Evolutionary conservation across 1,140 invertebrate species (phyloP).

Genomic region (Drosophila ohnishii): DNA sequence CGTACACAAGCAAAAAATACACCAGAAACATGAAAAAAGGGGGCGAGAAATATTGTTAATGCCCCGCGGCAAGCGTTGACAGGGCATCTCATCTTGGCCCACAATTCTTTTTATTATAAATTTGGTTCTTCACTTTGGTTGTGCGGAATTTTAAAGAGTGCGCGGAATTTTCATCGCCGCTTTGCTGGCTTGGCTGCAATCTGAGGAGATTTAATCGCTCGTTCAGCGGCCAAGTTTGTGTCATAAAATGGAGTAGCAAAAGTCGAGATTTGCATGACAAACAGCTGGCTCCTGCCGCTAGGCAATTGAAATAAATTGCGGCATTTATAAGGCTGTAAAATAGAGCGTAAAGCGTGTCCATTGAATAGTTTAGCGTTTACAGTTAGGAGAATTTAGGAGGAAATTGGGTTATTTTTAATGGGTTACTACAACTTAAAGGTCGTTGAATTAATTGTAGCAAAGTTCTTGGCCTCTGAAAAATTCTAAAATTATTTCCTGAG

Average conservation of each 20-base stretch:
- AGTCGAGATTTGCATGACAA: constrained; percentile 48
- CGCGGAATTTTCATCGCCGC: constrained; percentile 29
- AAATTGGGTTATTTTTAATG: constrained; percentile 1
- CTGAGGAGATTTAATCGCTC: constrained; percentile 54
- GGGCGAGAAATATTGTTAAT: constrained; percentile 47
- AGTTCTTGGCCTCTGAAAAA: background rate
- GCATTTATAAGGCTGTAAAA: constrained; percentile 32
- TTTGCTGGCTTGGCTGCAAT: constrained; percentile 26
- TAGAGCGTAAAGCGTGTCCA: constrained; percentile 14
- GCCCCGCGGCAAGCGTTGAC: constrained; percentile 48
- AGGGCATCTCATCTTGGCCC: constrained; percentile 43
- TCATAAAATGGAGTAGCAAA: constrained; percentile 43
- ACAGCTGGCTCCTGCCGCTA: constrained; percentile 17
- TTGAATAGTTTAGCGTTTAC: constrained; percentile 23
- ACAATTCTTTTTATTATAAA: constrained; percentile 47
- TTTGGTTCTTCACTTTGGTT: constrained; percentile 33
- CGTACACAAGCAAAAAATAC: constrained; percentile 24
- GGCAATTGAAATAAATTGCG: constrained; percentile 38
- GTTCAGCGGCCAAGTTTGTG: constrained; percentile 14
- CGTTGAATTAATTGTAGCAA: background rate
- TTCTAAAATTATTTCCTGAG: background rate
- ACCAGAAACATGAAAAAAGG: background rate
- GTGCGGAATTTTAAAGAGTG: constrained; percentile 69
- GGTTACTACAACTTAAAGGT: background rate
- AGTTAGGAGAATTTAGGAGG: constrained; percentile 1